Base-by-base conservation (phyloP, 2,888 invertebrate species). In the Brachynemurus nebulosus region DNA sequence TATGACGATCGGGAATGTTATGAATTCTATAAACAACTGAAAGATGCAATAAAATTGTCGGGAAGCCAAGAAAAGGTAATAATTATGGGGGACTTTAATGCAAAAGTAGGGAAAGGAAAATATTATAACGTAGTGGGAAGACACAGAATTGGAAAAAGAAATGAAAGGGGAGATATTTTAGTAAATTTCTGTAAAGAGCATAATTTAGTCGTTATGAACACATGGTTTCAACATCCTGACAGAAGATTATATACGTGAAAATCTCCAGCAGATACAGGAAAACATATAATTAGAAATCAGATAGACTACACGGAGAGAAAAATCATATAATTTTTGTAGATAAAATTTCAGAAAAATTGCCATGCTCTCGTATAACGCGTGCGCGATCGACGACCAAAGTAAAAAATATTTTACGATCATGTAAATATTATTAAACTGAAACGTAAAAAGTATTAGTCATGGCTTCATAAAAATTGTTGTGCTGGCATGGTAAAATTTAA, bases 261-360 rank as follows among this genome's bases (percentile, higher is more conserved):
- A 27, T 27, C 27, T 3, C 27, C 27, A 27, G 27, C 27, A n/a
- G 27, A 50, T 39, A 45, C 34, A 19, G 14, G 44, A 43, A 43
- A 47, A 11, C 48, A 46, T 37, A 51, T 53, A 12, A 47, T 51
- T 9, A 46, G 51, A 48, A 55, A 55, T 46, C 53, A 55, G 47
- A 55, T 52, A 25, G 48, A 54, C 42, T 54, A 30, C 34, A 50
- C n/a, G n/a, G n/a, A n/a, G n/a, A n/a, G n/a, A n/a, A n/a, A n/a
- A n/a, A n/a, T n/a, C n/a, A n/a, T n/a, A n/a, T n/a, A n/a, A n/a
- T n/a, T n/a, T n/a, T n/a, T n/a, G n/a, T n/a, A n/a, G n/a, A n/a
- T n/a, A n/a, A n/a, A n/a, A n/a, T n/a, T n/a, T n/a, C n/a, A n/a
- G n/a, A n/a, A n/a, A n/a, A n/a, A n/a, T n/a, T n/a, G n/a, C n/a